phyloP scores from a whole-genome alignment of 92 coral and sea anemone species.

The Epizoanthus ramosus region DNA sequence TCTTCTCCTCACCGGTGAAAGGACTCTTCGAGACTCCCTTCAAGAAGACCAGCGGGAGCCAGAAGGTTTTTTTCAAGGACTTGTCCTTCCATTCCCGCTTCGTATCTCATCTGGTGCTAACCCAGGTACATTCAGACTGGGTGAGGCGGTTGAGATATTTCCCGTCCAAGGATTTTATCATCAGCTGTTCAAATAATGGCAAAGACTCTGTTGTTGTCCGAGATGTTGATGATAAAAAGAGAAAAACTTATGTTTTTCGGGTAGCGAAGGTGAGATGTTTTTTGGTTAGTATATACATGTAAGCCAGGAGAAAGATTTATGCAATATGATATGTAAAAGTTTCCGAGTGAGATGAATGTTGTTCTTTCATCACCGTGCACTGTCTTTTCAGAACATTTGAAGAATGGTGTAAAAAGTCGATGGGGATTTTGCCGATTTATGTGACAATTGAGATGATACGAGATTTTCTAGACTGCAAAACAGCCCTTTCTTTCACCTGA shows the following conservation, averaged over 20 bases:
- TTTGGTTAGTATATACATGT: no score
- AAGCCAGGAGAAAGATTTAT: no score
- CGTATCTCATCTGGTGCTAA: constrained; percentile 70
- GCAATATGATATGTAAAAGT: no score
- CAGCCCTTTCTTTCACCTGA: no score
- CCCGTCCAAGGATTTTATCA: constrained; percentile 78
- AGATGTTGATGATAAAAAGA: constrained; percentile 85
- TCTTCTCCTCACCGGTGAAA: constrained; percentile 78
- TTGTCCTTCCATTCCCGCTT: constrained; percentile 74
- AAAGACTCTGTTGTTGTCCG: constrained; percentile 87
- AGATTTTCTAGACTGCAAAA: no score
- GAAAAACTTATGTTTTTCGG: constrained; percentile 84
- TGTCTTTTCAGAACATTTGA: no score
- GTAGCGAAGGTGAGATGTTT: constrained; percentile 75
- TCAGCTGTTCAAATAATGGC: constrained; percentile 85
- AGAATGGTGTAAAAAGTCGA: no score
- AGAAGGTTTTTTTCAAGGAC: constrained; percentile 82
- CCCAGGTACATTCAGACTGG: constrained; percentile 87
- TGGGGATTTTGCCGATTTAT: no score
- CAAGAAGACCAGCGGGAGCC: constrained; percentile 89
- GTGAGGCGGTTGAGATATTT: constrained; percentile 84
- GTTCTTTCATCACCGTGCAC: no score
- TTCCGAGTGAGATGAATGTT: no score
- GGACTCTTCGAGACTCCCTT: constrained; percentile 97
- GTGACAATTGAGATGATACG: no score